phyloP scores from a whole-genome alignment of 2,888 invertebrate species.

The Sarcophaga subvicina region DNA sequence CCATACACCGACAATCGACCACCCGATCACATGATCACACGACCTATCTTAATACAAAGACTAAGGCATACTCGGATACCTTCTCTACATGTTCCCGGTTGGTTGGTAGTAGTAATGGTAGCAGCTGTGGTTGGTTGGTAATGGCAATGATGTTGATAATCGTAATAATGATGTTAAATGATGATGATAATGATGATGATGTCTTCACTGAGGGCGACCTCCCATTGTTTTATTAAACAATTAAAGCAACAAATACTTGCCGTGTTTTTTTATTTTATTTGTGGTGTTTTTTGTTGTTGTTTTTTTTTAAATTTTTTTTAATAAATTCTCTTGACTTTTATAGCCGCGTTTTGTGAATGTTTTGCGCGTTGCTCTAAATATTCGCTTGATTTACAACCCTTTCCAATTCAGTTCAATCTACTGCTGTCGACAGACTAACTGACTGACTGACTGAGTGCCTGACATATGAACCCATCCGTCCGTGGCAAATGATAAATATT shows the following conservation, averaged over 20 bases:
- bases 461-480: constrained; percentile 36
- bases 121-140: background rate
- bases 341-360: constrained; percentile 21
- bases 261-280: constrained; percentile 51
- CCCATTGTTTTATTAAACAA: constrained; percentile 79
- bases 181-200: background rate
- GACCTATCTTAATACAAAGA: constrained; percentile 63
- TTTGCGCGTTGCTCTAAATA: constrained; percentile 65
- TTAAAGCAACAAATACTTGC: constrained; percentile 74
- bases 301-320: constrained; percentile 10
- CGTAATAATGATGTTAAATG: background rate
- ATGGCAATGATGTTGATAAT: background rate
- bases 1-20: constrained; percentile 47
- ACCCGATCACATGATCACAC: constrained; percentile 48
- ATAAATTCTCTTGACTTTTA: background rate
- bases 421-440: background rate
- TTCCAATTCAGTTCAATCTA: constrained; percentile 38
- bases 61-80: background rate
- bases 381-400: constrained; percentile 70
- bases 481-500: constrained; percentile 1
- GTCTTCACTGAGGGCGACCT: constrained; percentile 70
- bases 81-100: background rate
- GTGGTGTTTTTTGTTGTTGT: constrained; percentile 36
- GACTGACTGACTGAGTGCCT: constrained; percentile 1
- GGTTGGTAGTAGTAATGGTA: background rate